Conservation (phyloP, 2,113 vertebrate species). For the Pseudorhombus dupliciocellatus region DNA sequence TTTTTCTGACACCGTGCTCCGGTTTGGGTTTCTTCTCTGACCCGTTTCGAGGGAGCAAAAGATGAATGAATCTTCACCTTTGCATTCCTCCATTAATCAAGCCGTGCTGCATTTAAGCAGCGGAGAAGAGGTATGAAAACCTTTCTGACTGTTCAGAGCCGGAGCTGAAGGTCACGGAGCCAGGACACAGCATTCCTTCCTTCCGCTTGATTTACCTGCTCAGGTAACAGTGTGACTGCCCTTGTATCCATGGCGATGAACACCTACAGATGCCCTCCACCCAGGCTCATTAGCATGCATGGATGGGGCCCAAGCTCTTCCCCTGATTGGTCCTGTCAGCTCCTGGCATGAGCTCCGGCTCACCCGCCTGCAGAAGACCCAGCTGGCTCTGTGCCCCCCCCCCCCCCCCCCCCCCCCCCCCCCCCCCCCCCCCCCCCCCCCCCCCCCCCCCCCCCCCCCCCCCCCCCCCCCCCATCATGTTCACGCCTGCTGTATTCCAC, state of each 20-base stretch:
- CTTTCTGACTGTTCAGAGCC: conserved; percentile 5
- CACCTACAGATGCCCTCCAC: conserved; percentile 64
- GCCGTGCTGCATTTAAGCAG: background rate
- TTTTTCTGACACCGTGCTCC: conserved; percentile 14
- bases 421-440: conserved; percentile 37
- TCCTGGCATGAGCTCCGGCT: conserved; percentile 61
- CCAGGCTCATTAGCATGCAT: conserved; percentile 66
- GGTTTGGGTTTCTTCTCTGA: background rate
- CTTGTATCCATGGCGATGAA: conserved; percentile 62
- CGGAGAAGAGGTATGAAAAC: background rate
- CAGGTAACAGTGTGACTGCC: conserved; percentile 71
- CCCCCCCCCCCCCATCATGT: conserved; percentile 50
- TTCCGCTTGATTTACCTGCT: conserved; percentile 71
- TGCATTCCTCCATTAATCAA: conserved; percentile 5
- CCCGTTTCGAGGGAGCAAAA: background rate
- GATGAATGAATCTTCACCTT: background rate
- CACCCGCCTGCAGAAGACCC: conserved; percentile 66
- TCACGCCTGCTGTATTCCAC: conserved; percentile 68
- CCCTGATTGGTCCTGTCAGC: conserved; percentile 66
- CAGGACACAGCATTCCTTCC: conserved; percentile 49
- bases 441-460: conserved; percentile 45
- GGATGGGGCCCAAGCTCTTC: conserved; percentile 52
- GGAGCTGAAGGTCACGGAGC: conserved; percentile 44
- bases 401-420: conserved; percentile 27
- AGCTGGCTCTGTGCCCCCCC: conserved; percentile 59